Evolutionary conservation across 2,113 vertebrate genomes (phyloP).

Genomic region (Gambusia affinis): DNA sequence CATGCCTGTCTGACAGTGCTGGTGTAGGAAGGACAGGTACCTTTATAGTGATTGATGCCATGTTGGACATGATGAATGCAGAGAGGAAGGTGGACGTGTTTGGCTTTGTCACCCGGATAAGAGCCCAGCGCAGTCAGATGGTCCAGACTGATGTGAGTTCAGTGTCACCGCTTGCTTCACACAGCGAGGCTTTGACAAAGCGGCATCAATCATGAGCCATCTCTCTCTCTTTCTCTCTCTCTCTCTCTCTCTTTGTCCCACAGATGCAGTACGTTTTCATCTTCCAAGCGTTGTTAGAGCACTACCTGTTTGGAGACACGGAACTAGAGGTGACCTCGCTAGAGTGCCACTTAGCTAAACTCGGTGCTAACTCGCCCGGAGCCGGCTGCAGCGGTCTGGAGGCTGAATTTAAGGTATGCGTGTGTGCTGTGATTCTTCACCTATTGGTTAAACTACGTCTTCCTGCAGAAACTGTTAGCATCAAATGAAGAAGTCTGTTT

Average conservation of each 20-base stretch:
- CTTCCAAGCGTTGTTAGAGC: slow-evolving; percentile 97
- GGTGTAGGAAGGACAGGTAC: slow-evolving; percentile 96
- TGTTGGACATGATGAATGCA: slow-evolving; percentile 97
- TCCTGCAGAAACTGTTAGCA: neutral
- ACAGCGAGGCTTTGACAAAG: neutral
- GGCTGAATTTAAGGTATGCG: slow-evolving; percentile 94
- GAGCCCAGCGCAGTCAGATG: slow-evolving; percentile 99
- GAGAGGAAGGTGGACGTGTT: slow-evolving; percentile 97
- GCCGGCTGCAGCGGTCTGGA: slow-evolving; percentile 93
- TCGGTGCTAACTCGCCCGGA: slow-evolving; percentile 92
- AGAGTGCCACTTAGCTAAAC: slow-evolving; percentile 94
- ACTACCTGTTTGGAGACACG: slow-evolving; percentile 97
- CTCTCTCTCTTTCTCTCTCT: neutral
- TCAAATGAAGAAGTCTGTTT: neutral
- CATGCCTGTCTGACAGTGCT: slow-evolving; percentile 77
- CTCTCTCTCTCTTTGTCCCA: neutral
- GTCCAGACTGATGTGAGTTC: slow-evolving; percentile 95
- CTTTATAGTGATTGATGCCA: slow-evolving; percentile 97
- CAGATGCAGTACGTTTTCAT: slow-evolving; percentile 99
- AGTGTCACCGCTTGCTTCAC: neutral
- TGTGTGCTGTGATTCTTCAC: neutral
- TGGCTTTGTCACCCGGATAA: slow-evolving; percentile 95
- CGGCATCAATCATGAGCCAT: neutral
- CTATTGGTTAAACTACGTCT: neutral
- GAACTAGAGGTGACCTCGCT: slow-evolving; percentile 98